Evolutionary conservation across 30 jellyfish, hydroid and myxozoan species (phyloP).

Genomic region (Rhopilema esculentum): DNA sequence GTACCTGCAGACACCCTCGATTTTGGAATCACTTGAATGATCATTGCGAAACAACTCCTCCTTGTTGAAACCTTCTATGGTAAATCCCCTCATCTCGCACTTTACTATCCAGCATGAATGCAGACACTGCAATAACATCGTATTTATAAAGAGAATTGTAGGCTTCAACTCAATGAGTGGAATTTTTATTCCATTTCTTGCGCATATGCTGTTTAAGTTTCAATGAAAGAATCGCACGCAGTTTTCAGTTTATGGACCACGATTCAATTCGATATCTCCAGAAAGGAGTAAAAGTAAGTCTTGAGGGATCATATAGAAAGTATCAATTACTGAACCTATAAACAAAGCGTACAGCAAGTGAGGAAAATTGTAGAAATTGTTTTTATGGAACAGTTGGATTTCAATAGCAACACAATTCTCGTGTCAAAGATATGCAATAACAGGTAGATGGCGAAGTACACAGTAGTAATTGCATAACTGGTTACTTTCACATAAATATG

Average conservation of each 20-base stretch:
- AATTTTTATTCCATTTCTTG: constrained; percentile 32
- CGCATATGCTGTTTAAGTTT: constrained; percentile 42
- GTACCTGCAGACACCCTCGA: constrained; percentile 37
- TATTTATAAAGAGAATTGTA: constrained; percentile 33
- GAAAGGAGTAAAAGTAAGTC: constrained; percentile 47
- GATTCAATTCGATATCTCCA: constrained; percentile 46
- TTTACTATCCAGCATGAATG: constrained; percentile 32
- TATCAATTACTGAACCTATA: constrained; percentile 4
- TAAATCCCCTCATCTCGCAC: constrained; percentile 49
- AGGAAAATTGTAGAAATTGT: too few species aligned
- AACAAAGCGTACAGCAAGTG: constrained; percentile 10
- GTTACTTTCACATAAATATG: too few species aligned
- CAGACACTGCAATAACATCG: constrained; percentile 36
- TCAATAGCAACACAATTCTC: too few species aligned
- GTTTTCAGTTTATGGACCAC: constrained; percentile 48
- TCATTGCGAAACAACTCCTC: constrained; percentile 57
- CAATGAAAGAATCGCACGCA: constrained; percentile 36
- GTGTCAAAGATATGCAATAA: too few species aligned
- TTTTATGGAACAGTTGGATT: too few species aligned
- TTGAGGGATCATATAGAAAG: constrained; percentile 2
- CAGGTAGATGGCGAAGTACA: too few species aligned
- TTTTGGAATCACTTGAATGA: constrained; percentile 44
- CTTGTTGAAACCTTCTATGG: constrained; percentile 44
- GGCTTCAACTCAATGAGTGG: constrained; percentile 43
- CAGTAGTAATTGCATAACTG: too few species aligned